Conservation (phyloP, 2,113 vertebrate species). For the Cryptotis parvus region DNA sequence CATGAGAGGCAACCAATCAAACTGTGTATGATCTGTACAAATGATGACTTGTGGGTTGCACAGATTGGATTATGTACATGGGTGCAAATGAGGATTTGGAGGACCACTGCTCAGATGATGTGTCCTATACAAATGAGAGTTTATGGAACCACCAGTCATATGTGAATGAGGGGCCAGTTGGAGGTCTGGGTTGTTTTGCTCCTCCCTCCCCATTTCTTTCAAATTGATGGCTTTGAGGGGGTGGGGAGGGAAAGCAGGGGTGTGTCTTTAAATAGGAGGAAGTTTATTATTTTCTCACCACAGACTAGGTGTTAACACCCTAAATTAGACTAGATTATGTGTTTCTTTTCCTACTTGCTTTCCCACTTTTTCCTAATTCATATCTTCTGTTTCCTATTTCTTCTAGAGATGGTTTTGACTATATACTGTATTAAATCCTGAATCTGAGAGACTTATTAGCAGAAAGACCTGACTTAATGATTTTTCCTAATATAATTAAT, state of each 20-base stretch:
- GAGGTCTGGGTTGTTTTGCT: neutral
- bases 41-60: no score
- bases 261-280: neutral
- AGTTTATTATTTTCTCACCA: no score
- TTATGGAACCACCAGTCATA: no score
- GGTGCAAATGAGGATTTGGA: no score
- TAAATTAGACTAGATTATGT: no score
- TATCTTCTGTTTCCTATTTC: neutral
- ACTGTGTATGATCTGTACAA: no score
- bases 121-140: no score
- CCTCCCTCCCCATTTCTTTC: neutral
- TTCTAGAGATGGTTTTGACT: slow-evolving; percentile 12
- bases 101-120: no score
- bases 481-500: slow-evolving; percentile 35
- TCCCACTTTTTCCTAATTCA: neutral
- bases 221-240: neutral
- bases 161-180: no score
- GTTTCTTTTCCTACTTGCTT: neutral
- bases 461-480: slow-evolving; percentile 19
- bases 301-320: no score
- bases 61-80: no score
- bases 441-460: neutral
- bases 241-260: neutral
- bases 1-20: no score
- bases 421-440: neutral